Evolutionary conservation across 2,113 vertebrate species (phyloP), one percentile per base, ranked within the genome.

Genomic region (Corythoichthys haematopterus): DNA sequence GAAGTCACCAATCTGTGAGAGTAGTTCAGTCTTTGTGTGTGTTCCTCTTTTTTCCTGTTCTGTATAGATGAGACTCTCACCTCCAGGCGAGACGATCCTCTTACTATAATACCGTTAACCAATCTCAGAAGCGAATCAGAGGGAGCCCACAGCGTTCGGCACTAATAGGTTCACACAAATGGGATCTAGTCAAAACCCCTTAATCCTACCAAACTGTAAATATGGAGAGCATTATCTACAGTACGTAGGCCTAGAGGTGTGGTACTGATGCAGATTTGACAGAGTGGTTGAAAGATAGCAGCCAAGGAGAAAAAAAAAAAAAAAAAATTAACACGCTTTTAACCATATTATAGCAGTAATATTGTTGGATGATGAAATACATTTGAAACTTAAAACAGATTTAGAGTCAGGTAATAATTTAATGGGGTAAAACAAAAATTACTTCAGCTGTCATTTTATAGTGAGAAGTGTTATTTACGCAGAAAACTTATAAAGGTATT

Each of bases 61-160:
- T 14, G 40, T 46, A 46, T 62, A 33, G 59, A 67, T 68, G 70
- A 61, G 61, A 75, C 76, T 69, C 82, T 80, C 77, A 83, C 80
- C 84, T 88, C 81, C 43, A 76, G 84, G 84, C 86, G 10, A 81
- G 79, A 75, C 77, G 84, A 90, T 90, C 87, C 86, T 88, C 87
- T 90, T 88, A 89, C 84, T 73, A 81, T 89, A 88, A 89, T 85
- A 80, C 86, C 84, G 70, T 83, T 77, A 68, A 80, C 76, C 87
- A 87, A 90, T 89, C 87, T 89, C 80, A 80, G 82, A 83, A 81
- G 79, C 85, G 79, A 87, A 89, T 90, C 88, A 87, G 68, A 75
- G 82, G 69, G 71, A 68, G 79, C 82, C 84, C 73, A 76, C 71
- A 72, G 83, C 74, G 81, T 75, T 83, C 78, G 52, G 67, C 72